These are phyloP conservation scores for Palythoa heliodiscus DNA, from an alignment of 92 coral and sea anemone genomes.

Conservation along the genomic window DNA sequence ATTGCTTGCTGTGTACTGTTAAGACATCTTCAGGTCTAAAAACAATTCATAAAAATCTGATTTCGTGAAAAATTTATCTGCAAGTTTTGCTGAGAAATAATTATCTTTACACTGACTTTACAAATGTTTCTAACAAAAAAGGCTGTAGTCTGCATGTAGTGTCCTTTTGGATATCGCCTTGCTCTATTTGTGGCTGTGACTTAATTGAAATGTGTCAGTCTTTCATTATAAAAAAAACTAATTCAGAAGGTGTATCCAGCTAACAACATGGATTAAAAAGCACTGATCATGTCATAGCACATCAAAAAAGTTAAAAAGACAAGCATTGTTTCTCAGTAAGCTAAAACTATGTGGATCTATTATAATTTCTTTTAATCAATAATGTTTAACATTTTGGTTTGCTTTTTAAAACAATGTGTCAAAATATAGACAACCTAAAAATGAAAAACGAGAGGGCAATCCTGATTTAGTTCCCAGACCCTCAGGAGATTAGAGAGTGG, in stretches of 20 bases:
- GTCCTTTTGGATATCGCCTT: background rate
- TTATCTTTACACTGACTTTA: background rate
- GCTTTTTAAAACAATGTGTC: no score
- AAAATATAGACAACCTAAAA: no score
- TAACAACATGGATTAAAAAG: background rate
- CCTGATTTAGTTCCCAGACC: no score
- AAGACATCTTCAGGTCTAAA: slow-evolving; percentile 6
- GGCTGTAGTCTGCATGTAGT: background rate
- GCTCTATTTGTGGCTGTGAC: background rate
- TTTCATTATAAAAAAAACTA: background rate
- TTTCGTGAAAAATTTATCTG: background rate
- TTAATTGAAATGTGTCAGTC: background rate
- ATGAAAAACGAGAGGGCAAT: no score
- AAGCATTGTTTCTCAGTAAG: background rate
- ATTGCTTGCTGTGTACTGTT: background rate
- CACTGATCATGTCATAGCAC: slow-evolving; percentile 1
- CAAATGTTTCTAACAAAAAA: background rate
- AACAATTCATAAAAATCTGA: no score
- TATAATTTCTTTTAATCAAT: background rate
- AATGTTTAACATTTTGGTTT: background rate
- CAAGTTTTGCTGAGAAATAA: background rate
- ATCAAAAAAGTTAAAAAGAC: background rate
- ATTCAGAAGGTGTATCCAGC: background rate
- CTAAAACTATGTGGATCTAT: background rate
- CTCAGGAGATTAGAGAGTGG: no score